These are phyloP conservation scores for Actinia equina DNA, from an alignment of 64 coral and sea anemone genomes.

Conservation along the genomic window DNA sequence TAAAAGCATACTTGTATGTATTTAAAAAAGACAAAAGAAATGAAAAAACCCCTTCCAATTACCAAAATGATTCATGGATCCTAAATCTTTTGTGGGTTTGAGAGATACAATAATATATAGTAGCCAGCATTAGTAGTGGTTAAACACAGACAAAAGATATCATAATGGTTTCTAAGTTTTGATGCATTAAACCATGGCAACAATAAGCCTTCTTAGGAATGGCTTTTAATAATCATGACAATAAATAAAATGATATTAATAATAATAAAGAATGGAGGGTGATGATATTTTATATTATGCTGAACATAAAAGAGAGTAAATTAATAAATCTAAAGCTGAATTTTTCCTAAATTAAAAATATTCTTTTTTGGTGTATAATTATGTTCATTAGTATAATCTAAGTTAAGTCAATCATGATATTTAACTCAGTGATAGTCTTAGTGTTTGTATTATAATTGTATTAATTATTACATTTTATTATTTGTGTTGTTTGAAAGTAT, in stretches of 20 bases:
- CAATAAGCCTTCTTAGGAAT: not conserved
- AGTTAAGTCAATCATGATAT: not conserved
- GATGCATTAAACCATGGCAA: not conserved
- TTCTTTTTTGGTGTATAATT: no score
- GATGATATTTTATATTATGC: no score
- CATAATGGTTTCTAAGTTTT: not conserved
- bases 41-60: not conserved
- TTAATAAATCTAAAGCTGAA: not conserved
- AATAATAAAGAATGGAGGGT: not conserved
- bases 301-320: not conserved
- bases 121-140: not conserved
- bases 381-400: no score
- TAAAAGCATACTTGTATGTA: not conserved
- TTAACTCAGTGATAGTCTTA: not conserved
- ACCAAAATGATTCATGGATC: not conserved
- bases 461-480: no score
- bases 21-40: not conserved
- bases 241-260: not conserved
- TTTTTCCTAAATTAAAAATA: not conserved
- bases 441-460: no score
- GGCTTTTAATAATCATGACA: not conserved
- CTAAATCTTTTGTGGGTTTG: not conserved
- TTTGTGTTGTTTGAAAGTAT: no score
- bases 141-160: slow-evolving; percentile 6
- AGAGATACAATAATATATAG: not conserved